Evolutionary conservation across 2,888 invertebrate species (phyloP), one percentile per base, ranked within the genome.

Genomic region (Asteroscopus sphinx): DNA sequence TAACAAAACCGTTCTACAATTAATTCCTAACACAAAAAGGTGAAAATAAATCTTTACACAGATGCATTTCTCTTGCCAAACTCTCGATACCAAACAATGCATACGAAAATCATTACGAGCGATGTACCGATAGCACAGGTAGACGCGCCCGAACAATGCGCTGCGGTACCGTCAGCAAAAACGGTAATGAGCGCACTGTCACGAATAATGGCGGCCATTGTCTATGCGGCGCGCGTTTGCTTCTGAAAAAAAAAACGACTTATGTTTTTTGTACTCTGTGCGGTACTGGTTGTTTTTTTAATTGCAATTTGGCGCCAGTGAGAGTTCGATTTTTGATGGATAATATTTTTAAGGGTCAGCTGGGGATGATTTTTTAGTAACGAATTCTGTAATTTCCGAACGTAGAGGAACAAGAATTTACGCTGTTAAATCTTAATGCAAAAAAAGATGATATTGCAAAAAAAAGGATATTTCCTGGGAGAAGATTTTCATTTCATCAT

Each of bases 161-260:
- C 47, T 51, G 68, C 48, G 59, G 60, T 65, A 67, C 77, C 74
- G 79, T 82, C 79, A 81, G 83, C 86, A 90, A 91, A 85, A 92
- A 89, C 83, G 91, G 92, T 93, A 93, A 93, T 92, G 92, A 93
- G 92, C 85, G 86, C 87, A 90, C 87, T 89, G 91, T 88, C 88
- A 81, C 74, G 84, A 80, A 88, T 90, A 91, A 91, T 91, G 89
- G 91, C 77, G 61, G 36, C 83, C 85, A 91, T 92, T 92, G 92
- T 92, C 90, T 90, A 91, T 89, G 90, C 79, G 85, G 81, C 79
- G 80, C 74, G 82, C 73, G 68, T 64, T 48, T 75, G 85, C 87
- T 83, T 70, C 83, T 84, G 81, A 74, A 69, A 73, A 68, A 74
- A 35, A 75, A 81, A 81, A 77, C 25, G 69, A 78, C 78, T 62